A percentile compares a stretch with the other conserved stretches of the same genome.
Evolutionary conservation across 2,888 invertebrate genomes (phyloP).

Genomic region (Melieria picta): DNA sequence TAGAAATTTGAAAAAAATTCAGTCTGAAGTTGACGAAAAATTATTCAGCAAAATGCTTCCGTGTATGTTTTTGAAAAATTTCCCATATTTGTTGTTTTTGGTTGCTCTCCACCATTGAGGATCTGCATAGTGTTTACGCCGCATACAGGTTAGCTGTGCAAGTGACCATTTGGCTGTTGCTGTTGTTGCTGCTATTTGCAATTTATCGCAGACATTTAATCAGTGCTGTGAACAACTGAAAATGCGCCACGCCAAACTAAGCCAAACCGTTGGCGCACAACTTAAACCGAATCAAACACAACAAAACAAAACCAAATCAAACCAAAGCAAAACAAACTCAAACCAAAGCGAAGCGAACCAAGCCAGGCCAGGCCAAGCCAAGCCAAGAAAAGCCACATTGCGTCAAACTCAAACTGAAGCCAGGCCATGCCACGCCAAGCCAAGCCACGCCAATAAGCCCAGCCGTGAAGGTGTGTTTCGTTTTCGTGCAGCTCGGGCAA

Average conservation of each 20-base stretch:
- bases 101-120: background rate
- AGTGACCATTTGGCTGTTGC: background rate
- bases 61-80: no score
- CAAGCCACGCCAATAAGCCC: conserved; percentile 7
- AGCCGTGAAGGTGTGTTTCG: conserved; percentile 21
- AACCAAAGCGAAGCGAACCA: conserved; percentile 1
- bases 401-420: background rate
- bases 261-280: background rate
- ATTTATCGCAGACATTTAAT: conserved; percentile 16
- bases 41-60: no score
- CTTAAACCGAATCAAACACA: background rate
- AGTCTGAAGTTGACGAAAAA: no score
- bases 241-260: background rate
- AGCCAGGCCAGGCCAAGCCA: background rate
- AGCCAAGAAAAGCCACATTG: background rate
- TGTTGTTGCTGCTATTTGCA: background rate
- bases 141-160: background rate
- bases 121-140: background rate
- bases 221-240: background rate
- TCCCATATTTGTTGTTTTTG: no score
- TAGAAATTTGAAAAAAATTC: no score
- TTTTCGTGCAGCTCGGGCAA: background rate
- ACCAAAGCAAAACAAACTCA: conserved; percentile 5
- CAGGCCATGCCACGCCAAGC: conserved; percentile 8
- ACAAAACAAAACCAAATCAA: background rate